These are phyloP conservation scores for Rhinopomastus cyanomelas DNA, from an alignment of 2,113 vertebrate genomes.

Conservation along the genomic window DNA sequence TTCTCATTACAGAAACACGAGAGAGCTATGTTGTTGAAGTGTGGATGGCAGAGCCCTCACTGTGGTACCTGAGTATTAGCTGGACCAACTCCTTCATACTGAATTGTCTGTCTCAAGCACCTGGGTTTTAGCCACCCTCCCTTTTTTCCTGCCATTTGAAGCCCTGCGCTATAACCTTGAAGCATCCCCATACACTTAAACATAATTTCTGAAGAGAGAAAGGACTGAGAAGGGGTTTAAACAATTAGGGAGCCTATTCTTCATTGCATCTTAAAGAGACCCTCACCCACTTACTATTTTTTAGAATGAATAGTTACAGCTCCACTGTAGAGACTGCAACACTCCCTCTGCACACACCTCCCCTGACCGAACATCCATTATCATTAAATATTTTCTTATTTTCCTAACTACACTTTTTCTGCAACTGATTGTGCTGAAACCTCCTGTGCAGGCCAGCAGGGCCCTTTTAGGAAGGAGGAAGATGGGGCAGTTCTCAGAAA, in stretches of 20 bases:
- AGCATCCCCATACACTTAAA: not conserved
- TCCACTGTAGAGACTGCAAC: not conserved
- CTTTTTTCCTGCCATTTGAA: not conserved
- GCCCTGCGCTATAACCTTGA: not conserved
- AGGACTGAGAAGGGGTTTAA: not conserved
- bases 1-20: conserved; percentile 28
- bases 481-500: not conserved
- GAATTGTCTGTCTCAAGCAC: not conserved
- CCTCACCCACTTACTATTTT: not conserved
- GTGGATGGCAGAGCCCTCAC: not conserved
- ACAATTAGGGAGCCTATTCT: not conserved
- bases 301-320: not conserved
- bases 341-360: no score
- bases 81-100: not conserved
- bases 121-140: not conserved
- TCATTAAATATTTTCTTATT: not conserved
- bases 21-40: not conserved
- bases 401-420: not conserved
- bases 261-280: not conserved
- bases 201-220: conserved; percentile 2
- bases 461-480: not conserved
- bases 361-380: not conserved
- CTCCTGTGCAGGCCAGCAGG: not conserved
- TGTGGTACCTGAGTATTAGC: conserved; percentile 20
- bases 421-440: not conserved